These are phyloP conservation scores for Lasioglossum baleicum DNA, from an alignment of 1,140 invertebrate genomes.

Conservation along the genomic window DNA sequence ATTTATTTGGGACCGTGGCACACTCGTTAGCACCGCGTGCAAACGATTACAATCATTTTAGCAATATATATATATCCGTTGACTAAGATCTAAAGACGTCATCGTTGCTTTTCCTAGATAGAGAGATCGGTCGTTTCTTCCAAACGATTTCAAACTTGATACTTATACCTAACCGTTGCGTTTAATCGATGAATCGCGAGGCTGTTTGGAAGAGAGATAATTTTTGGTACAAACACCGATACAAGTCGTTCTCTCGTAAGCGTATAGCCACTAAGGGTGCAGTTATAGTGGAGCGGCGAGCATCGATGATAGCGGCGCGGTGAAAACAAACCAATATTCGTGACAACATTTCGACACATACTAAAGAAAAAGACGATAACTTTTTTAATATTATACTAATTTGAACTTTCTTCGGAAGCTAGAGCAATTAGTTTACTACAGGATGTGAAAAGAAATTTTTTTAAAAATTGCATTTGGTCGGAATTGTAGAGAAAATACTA, in stretches of 20 bases:
- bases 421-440: no score
- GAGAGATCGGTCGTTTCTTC: slow-evolving; percentile 13
- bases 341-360: no score
- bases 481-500: no score
- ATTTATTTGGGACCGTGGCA: slow-evolving; percentile 32
- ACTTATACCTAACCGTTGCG: no score
- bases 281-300: no score
- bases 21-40: slow-evolving; percentile 8
- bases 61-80: slow-evolving; percentile 39
- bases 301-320: no score
- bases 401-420: no score
- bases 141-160: neutral
- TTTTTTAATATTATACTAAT: no score
- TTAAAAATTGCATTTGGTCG: no score
- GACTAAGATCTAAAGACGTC: slow-evolving; percentile 16
- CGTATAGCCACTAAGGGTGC: neutral
- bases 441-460: no score
- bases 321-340: no score
- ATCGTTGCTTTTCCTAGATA: slow-evolving; percentile 3
- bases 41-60: slow-evolving; percentile 39
- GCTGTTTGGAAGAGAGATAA: neutral
- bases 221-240: neutral
- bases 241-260: neutral
- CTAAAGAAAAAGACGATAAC: no score
- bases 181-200: neutral